Base-by-base conservation (phyloP, 2,113 vertebrate genomes). In the Psittacara wagleri region DNA sequence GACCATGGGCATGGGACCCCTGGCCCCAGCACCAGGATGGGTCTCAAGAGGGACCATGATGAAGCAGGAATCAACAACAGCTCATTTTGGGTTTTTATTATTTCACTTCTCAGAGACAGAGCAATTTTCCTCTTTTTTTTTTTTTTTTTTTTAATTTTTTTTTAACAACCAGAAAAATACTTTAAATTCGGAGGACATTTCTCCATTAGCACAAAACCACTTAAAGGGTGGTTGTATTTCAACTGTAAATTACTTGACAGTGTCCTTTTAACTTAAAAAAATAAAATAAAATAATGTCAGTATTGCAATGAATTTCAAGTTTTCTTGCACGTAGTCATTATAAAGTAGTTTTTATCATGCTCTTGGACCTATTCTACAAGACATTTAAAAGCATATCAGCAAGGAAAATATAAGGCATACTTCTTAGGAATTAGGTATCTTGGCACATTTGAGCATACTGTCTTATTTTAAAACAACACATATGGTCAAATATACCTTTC, bases 401-500 rank as follows among this genome's bases (percentile, higher is more conserved):
- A 97, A 97, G 97, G 97, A 98, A 98, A 96, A 97, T 84, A 97
- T 98, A 98, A 98, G 98, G 98, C 98, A 98, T 98, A 97, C 97
- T 97, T 98, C 86, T 98, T 92, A 96, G 92, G 97, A 98, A 97
- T 97, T 97, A 96, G 97, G 41, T 96, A 97, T 96, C 97, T 98
- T 98, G 98, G 98, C 98, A 98, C 98, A 98, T 98, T 98, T 98
- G 98, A 98, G 96, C 98, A 98, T 98, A 98, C 97, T 97, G 98
- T 98, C 95, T 97, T 97, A 96, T 96, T 94, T 81, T 8, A 90
- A 96, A 98, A 95, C 97, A 98, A 98, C 96, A 97, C 95, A 98
- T 98, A 98, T 98, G 98, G 97, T 98, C 98, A 98, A 98, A 98
- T 97, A 98, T 97, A 98, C 88, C 96, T 96, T 95, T 96, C 91